Evolutionary conservation across 2,113 vertebrate species (phyloP), one percentile per base, ranked within the genome.

Genomic region (Crotalus viridis): DNA sequence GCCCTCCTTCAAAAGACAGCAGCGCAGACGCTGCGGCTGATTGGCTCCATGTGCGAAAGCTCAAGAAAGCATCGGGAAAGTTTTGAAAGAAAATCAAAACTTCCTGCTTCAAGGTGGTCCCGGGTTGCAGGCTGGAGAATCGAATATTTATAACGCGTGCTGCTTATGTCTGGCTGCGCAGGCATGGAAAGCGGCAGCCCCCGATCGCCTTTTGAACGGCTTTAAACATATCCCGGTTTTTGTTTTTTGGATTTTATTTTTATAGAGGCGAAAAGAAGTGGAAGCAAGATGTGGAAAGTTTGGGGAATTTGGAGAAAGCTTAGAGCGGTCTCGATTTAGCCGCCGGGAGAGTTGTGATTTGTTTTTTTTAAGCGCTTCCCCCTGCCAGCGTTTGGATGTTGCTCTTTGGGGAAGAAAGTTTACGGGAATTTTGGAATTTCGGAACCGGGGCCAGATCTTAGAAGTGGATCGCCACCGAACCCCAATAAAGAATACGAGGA

Each of bases 51-150:
- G 93, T 94, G 91, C 91, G 10, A 87, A 90, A 91, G 88, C 93
- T 91, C 93, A 86, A 91, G 87, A 89, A 89, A 91, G 87, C 93
- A 92, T 89, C 93, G 48, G 90, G 91, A 92, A 94, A 94, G 91
- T 92, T 92, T 87, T 90, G 88, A 94, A 94, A 94, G 93, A 92
- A 92, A 94, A 94, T 87, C 93, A 94, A 94, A 92, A 94, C 93
- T 94, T 92, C 91, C 93, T 94, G 91, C 93, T 94, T 87, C 93
- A 74, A 94, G 93, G 93, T 94, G 93, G 93, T 94, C 93, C 93
- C 48, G 88, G 93, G 39, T 89, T 69, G 88, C 88, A 48, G 93
- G 46, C 87, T n/a, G 88, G 92, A 87, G 91, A 48, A 87, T 3
- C 59, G 91, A 55, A 87, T 48, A 87, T 94, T 94, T 87, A 28